Evolutionary conservation across 2,888 invertebrate genomes (phyloP).

Genomic region (Conops quadrifasciatus): DNA sequence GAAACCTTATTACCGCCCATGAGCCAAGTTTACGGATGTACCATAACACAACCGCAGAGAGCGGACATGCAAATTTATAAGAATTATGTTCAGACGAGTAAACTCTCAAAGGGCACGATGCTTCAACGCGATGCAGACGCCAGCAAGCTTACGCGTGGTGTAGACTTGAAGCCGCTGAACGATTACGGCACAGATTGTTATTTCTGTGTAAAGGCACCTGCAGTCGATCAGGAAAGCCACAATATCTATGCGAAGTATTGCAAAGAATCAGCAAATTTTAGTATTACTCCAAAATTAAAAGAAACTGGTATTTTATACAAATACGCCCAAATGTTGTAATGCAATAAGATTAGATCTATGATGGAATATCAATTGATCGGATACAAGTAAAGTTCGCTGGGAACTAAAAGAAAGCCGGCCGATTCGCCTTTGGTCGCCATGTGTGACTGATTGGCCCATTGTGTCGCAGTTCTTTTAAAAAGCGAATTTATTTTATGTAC

Average conservation of each 20-base stretch:
- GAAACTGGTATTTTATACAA: conserved; percentile 53
- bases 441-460: too few species aligned
- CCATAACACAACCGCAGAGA: conserved; percentile 56
- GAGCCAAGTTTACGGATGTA: conserved; percentile 61
- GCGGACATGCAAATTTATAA: conserved; percentile 60
- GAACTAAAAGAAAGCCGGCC: neutral
- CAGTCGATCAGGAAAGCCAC: conserved; percentile 55
- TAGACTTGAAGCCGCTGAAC: conserved; percentile 55
- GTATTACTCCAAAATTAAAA: conserved; percentile 55
- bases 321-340: conserved; percentile 53
- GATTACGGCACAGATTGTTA: conserved; percentile 59
- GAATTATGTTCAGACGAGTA: conserved; percentile 61
- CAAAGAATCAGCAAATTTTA: conserved; percentile 54
- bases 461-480: too few species aligned
- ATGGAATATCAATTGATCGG: neutral
- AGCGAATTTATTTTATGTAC: too few species aligned
- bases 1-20: conserved; percentile 60
- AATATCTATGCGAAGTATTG: conserved; percentile 61
- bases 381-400: neutral
- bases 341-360: conserved; percentile 11
- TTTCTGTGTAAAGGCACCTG: conserved; percentile 58
- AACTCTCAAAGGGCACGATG: conserved; percentile 48
- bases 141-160: conserved; percentile 53
- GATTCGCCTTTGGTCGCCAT: too few species aligned
- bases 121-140: conserved; percentile 52